phyloP scores from a whole-genome alignment of 1,140 invertebrate species.

The Listronotus bonariensis region DNA sequence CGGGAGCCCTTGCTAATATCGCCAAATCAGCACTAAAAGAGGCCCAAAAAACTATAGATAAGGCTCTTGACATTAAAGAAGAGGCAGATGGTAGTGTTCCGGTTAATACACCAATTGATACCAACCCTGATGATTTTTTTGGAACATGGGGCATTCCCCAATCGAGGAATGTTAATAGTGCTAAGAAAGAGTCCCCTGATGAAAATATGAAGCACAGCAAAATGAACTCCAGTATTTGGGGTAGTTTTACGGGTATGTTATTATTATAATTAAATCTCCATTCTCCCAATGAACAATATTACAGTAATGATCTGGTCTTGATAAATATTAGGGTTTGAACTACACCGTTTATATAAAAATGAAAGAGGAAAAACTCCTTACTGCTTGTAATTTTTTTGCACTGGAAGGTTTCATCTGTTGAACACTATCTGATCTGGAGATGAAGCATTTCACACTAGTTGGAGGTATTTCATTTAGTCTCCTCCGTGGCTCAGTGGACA shows the following conservation, averaged over 20 bases:
- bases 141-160: slow-evolving; percentile 70
- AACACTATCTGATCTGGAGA: no score
- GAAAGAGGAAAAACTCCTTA: no score
- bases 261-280: neutral
- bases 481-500: no score
- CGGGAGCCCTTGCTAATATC: slow-evolving; percentile 80
- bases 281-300: no score
- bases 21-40: slow-evolving; percentile 87
- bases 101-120: slow-evolving; percentile 54
- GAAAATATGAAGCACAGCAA: slow-evolving; percentile 53
- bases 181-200: slow-evolving; percentile 30
- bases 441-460: no score
- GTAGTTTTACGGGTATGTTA: slow-evolving; percentile 71
- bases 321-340: no score
- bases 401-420: no score
- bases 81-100: slow-evolving; percentile 62
- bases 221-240: slow-evolving; percentile 65
- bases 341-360: no score
- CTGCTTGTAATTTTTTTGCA: no score
- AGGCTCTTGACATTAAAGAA: slow-evolving; percentile 90
- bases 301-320: no score
- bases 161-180: slow-evolving; percentile 55
- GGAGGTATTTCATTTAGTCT: no score
- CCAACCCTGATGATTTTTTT: slow-evolving; percentile 67
- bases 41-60: slow-evolving; percentile 94